Conservation (phyloP, 2,113 vertebrate genomes). For the Oryzias curvinotus region DNA sequence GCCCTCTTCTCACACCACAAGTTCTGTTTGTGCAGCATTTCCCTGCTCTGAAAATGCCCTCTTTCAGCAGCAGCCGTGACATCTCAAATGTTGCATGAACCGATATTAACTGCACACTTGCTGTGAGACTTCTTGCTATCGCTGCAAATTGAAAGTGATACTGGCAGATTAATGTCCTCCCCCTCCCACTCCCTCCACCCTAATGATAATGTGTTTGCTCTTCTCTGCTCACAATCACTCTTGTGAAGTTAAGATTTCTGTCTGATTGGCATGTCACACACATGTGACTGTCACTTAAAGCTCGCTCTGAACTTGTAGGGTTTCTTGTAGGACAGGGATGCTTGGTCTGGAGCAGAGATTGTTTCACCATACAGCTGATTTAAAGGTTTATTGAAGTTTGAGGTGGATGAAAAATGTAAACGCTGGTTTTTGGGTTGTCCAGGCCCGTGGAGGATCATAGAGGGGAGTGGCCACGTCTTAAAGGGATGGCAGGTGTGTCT, state of each 20-base stretch:
- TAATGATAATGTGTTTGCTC: slow-evolving; percentile 31
- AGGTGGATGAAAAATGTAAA: no score
- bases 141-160: slow-evolving; percentile 38
- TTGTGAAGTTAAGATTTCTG: slow-evolving; percentile 12
- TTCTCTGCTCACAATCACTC: slow-evolving; percentile 33
- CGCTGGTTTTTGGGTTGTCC: no score
- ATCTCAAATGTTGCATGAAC: slow-evolving; percentile 7
- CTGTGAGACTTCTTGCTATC: slow-evolving; percentile 22
- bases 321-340: background rate
- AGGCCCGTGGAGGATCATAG: no score
- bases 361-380: no score
- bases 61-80: background rate
- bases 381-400: no score
- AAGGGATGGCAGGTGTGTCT: no score
- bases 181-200: slow-evolving; percentile 25
- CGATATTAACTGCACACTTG: slow-evolving; percentile 19
- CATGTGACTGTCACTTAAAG: background rate
- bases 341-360: no score
- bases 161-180: slow-evolving; percentile 37
- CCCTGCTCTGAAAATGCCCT: background rate
- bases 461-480: no score
- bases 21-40: background rate
- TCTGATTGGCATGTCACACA: background rate
- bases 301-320: background rate
- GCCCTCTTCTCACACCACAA: background rate